These are phyloP conservation scores for Aegotheles bennettii DNA, from an alignment of 2,113 vertebrate species.

Conservation along the genomic window DNA sequence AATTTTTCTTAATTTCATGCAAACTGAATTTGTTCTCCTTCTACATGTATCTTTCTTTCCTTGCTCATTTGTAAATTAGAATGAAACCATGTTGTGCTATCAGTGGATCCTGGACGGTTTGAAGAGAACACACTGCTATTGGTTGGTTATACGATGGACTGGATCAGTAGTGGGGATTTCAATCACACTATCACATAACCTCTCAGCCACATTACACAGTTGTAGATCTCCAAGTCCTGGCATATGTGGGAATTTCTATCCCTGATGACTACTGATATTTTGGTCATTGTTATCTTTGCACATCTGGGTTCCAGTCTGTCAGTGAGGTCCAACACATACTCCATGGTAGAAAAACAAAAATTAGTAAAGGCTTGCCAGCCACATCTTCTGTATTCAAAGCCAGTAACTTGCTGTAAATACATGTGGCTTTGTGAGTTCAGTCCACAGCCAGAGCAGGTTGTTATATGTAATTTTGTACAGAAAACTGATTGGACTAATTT, in stretches of 20 bases:
- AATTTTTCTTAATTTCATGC: background rate
- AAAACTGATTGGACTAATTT: background rate
- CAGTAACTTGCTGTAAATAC: background rate
- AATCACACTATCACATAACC: background rate
- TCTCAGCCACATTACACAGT: background rate
- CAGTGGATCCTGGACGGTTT: background rate
- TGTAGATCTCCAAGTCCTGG: background rate
- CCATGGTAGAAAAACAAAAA: background rate
- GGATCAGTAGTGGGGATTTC: background rate
- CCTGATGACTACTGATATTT: background rate
- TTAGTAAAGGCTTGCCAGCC: background rate
- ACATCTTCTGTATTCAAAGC: background rate
- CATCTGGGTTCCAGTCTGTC: background rate
- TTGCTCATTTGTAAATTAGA: background rate
- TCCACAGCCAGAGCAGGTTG: background rate
- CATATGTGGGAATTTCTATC: background rate
- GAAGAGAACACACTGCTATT: background rate
- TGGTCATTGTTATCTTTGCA: background rate
- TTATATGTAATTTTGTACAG: background rate
- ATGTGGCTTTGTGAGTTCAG: background rate
- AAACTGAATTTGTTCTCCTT: background rate
- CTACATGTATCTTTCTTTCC: background rate
- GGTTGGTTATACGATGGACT: no score
- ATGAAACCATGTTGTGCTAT: background rate
- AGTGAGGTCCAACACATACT: background rate